A percentile compares a stretch with the other conserved stretches of the same genome.
Evolutionary conservation across 2,797 vertebrate genomes (phyloP).

Genomic region (Enteromius afrohamiltoni): DNA sequence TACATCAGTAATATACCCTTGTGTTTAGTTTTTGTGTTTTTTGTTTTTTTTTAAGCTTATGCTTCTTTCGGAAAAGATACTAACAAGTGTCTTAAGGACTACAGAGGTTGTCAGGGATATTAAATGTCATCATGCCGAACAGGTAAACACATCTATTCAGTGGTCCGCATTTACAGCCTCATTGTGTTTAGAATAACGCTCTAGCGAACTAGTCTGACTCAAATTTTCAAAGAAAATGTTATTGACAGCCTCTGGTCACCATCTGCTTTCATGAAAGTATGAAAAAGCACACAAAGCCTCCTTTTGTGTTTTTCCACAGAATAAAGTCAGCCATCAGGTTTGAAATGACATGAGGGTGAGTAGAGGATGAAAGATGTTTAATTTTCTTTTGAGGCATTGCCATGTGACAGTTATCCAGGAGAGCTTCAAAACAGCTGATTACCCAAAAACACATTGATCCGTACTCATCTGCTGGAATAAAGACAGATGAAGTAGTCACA

Average conservation of each 20-base stretch:
- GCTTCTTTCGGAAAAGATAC: not conserved
- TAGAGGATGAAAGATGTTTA: not conserved
- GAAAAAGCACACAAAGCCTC: not conserved
- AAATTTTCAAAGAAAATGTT: conserved; percentile 1
- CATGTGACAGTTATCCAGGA: conserved; percentile 16
- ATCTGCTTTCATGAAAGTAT: not conserved
- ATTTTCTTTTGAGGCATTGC: conserved; percentile 10
- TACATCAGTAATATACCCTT: not conserved
- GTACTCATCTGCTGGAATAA: not conserved
- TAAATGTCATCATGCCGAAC: not conserved
- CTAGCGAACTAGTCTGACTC: not conserved
- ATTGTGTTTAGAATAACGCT: not conserved
- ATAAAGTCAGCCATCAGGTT: not conserved
- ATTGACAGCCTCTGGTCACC: not conserved
- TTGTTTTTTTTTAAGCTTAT: not conserved
- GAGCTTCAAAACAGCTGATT: not conserved
- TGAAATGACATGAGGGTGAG: not conserved
- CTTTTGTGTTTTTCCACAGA: not conserved
- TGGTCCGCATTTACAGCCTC: not conserved
- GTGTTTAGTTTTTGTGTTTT: not conserved
- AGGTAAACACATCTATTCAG: not conserved
- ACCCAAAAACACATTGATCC: conserved; percentile 1
- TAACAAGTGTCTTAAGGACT: not conserved
- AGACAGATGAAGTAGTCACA: not conserved
- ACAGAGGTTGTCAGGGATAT: not conserved